Evolutionary conservation across 2,113 vertebrate species (phyloP).

Genomic region (Rhizomys pruinosus): DNA sequence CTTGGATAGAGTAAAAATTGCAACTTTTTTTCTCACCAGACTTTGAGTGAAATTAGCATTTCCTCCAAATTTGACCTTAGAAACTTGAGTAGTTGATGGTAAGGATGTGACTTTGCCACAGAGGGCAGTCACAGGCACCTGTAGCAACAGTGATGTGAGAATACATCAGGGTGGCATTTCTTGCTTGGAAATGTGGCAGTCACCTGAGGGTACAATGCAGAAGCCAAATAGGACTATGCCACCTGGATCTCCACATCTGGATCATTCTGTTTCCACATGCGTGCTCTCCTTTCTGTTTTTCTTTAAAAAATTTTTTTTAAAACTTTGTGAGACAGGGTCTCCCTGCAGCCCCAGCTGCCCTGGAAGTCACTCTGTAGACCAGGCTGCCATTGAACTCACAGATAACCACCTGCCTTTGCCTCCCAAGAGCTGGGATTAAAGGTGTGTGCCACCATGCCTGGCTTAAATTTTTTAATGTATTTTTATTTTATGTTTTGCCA

Average conservation of each 20-base stretch:
- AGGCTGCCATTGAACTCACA: too few species aligned
- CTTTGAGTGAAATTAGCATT: slow-evolving; percentile 7
- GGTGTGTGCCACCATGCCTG: too few species aligned
- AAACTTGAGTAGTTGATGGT: background rate
- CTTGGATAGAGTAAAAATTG: background rate
- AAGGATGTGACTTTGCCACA: background rate
- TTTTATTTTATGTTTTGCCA: too few species aligned
- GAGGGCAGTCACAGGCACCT: background rate
- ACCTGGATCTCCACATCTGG: background rate
- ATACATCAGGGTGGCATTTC: background rate
- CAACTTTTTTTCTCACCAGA: background rate
- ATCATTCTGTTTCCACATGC: background rate
- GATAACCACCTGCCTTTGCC: too few species aligned
- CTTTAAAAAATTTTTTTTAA: too few species aligned
- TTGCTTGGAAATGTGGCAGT: background rate
- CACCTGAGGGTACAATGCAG: background rate
- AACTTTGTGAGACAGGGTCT: too few species aligned
- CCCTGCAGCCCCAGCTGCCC: too few species aligned
- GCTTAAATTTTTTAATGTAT: too few species aligned
- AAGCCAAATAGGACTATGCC: background rate
- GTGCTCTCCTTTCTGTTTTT: background rate
- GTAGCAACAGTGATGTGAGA: too few species aligned
- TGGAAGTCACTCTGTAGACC: too few species aligned
- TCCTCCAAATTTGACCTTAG: background rate
- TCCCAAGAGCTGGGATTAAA: too few species aligned